Evolutionary conservation across 2,797 vertebrate genomes (phyloP).

Genomic region (Alcedo quadribrachys): DNA sequence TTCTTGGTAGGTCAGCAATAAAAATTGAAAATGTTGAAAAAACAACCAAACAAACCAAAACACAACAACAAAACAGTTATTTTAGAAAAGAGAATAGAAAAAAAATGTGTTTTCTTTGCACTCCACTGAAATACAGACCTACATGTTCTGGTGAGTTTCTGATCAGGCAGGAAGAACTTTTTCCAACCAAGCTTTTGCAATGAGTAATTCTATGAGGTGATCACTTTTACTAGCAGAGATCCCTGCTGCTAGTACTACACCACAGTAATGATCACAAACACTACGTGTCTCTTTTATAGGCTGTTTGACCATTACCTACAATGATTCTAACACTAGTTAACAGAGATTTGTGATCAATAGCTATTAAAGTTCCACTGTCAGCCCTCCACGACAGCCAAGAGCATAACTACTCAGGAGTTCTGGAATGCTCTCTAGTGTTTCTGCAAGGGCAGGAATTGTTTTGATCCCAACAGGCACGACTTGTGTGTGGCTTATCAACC

Average conservation of each 20-base stretch:
- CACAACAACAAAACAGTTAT: no score
- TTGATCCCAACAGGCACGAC: background rate
- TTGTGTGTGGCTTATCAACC: background rate
- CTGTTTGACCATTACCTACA: background rate
- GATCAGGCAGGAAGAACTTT: background rate
- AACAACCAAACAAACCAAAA: no score
- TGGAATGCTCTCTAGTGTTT: background rate
- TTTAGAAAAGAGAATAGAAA: background rate
- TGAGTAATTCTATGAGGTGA: background rate
- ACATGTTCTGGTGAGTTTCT: background rate
- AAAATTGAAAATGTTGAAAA: background rate
- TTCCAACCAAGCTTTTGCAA: background rate
- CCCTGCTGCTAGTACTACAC: background rate
- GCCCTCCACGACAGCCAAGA: fast-evolving
- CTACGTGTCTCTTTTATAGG: fast-evolving
- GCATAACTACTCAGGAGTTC: background rate
- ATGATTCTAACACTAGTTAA: background rate
- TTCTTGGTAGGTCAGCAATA: background rate
- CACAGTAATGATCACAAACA: background rate
- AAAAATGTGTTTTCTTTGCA: background rate
- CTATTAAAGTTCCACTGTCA: background rate
- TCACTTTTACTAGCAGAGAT: background rate
- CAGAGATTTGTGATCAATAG: background rate
- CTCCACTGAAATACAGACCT: background rate
- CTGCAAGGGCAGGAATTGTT: background rate